Evolutionary conservation across 2,888 invertebrate species (phyloP).

Genomic region (Hipparchia sbordonii): DNA sequence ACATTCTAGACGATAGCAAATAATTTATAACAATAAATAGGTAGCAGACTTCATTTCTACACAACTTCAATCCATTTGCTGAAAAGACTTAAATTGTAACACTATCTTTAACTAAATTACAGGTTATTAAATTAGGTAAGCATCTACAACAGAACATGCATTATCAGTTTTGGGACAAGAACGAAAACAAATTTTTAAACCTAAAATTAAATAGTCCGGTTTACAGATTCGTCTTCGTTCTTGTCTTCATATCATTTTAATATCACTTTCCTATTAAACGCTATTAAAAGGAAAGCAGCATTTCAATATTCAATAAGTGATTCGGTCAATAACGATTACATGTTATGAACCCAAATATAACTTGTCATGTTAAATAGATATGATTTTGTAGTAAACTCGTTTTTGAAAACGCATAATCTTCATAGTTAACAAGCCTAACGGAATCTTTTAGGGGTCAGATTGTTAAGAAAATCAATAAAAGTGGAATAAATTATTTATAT

Average conservation of each 20-base stretch:
- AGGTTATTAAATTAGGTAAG: not conserved
- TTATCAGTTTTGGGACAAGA: not conserved
- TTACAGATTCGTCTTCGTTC: not conserved
- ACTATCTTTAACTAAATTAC: too few relatives aligned
- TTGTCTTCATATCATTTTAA: not conserved
- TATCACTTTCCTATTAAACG: slow-evolving; percentile 1
- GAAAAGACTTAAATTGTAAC: too few relatives aligned
- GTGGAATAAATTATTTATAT: slow-evolving; percentile 36
- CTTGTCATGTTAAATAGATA: slow-evolving; percentile 25
- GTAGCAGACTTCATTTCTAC: too few relatives aligned
- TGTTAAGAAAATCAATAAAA: slow-evolving; percentile 34
- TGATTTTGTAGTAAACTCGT: slow-evolving; percentile 21
- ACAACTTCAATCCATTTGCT: too few relatives aligned
- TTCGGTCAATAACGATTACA: slow-evolving; percentile 20
- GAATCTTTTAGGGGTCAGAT: slow-evolving; percentile 29
- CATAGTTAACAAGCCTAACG: slow-evolving; percentile 30
- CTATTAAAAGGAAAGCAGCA: slow-evolving; percentile 22
- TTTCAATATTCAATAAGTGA: slow-evolving; percentile 22
- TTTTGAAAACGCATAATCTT: slow-evolving; percentile 23
- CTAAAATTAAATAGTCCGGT: too few relatives aligned
- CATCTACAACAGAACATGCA: not conserved
- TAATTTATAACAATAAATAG: too few relatives aligned
- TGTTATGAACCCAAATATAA: slow-evolving; percentile 25
- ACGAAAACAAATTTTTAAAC: too few relatives aligned
- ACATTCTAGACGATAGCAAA: too few relatives aligned